Evolutionary conservation across 2,797 vertebrate genomes (phyloP), one percentile per base, ranked within the genome.

Genomic region (Manis javanica): DNA sequence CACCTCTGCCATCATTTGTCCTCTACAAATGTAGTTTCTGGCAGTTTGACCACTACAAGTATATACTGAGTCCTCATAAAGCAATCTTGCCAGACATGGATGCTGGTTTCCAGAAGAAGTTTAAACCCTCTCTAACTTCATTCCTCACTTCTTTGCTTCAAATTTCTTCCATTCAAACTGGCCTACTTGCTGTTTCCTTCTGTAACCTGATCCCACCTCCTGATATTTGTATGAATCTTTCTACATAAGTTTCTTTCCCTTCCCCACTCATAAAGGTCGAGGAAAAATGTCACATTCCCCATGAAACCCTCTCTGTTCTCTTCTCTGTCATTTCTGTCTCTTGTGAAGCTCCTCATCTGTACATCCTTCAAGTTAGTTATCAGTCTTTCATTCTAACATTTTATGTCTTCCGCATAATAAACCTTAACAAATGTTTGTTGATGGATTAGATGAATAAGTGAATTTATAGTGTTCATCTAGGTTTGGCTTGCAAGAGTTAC

Each of bases 341-440:
- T 89, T 77, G 13, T 75, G 77, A 74, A 21, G 4, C 21, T 92
- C 53, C 8, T 87, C 61, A 83, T 57, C 66, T 84, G 10, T 8
- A 77, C 14, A 42, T 63, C 61, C 19, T 95, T 82, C 34, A 55
- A 37, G 3, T 89, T 88, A 77, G 59, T 79, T 57, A 82, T 31
- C 37, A 53, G 15, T 53, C 10, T 19, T 87, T 84, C 78, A 68
- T 77, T 59, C 55, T 79, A 77, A 77, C n/a, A 74, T 64, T 46
- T 66, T 61, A 85, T 90, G 82, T 46, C 51, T 82, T 82, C 13
- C 23, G 74, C 21, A 64, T 42, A 49, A 31, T 29, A 83, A 26
- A 94, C 51, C 2, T 69, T 88, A 92, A 59, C 49, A 92, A 79
- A 66, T 82, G 13, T 64, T 77, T 66, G 71, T 68, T 90, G 53